These are phyloP conservation scores for Lycorma delicatula DNA, from an alignment of 1,140 invertebrate species.

Conservation along the genomic window DNA sequence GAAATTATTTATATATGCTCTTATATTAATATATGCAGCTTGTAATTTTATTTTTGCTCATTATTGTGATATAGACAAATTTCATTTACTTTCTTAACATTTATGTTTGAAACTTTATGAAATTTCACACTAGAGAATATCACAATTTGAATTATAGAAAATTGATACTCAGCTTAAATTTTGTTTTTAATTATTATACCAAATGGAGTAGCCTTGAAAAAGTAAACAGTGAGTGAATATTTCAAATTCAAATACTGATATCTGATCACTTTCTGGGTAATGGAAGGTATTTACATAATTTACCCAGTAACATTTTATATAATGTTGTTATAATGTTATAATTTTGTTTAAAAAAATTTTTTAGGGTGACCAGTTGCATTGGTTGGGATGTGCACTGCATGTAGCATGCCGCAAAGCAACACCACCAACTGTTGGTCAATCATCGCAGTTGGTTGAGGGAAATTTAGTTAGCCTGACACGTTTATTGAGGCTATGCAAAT, in stretches of 20 bases:
- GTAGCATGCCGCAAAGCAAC: constrained; percentile 75
- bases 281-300: neutral
- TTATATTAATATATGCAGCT: too few relatives aligned
- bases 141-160: too few relatives aligned
- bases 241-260: neutral
- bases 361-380: constrained; percentile 84
- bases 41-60: too few relatives aligned
- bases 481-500: constrained; percentile 76
- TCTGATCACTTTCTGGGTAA: neutral
- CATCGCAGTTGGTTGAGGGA: constrained; percentile 64
- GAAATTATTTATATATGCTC: too few relatives aligned
- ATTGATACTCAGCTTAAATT: neutral
- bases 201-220: neutral
- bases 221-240: too few relatives aligned
- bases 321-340: constrained; percentile 5
- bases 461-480: constrained; percentile 88
- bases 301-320: neutral
- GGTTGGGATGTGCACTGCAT: constrained; percentile 92
- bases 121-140: too few relatives aligned
- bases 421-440: constrained; percentile 64
- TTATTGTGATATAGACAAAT: too few relatives aligned
- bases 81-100: too few relatives aligned
- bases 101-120: too few relatives aligned
- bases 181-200: neutral
- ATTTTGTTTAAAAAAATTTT: constrained; percentile 30